Evolutionary conservation across 2,113 vertebrate genomes (phyloP).

Genomic region (Crotalus horridus): DNA sequence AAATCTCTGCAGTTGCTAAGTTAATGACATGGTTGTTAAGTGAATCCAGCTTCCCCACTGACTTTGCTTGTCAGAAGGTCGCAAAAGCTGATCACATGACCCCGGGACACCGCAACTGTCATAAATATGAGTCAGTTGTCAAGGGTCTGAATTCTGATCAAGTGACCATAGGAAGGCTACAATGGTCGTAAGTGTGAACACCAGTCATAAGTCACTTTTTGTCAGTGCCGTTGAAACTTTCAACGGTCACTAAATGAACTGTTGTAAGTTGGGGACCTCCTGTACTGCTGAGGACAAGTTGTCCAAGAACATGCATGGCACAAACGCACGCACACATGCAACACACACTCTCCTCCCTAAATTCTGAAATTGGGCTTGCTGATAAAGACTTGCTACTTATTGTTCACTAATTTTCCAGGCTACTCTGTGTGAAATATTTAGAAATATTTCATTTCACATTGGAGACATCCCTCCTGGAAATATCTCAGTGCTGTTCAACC

Average conservation of each 20-base stretch:
- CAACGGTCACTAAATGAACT: no score
- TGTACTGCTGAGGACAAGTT: neutral
- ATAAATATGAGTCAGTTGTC: neutral
- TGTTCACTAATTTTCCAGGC: no score
- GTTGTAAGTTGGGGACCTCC: no score
- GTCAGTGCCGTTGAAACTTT: no score
- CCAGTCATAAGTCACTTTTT: no score
- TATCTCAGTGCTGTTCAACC: neutral
- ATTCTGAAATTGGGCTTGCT: neutral
- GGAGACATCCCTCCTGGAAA: neutral
- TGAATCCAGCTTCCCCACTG: neutral
- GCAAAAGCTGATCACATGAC: no score
- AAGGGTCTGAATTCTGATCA: no score
- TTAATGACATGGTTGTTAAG: neutral
- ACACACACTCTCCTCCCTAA: neutral
- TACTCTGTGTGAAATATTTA: neutral
- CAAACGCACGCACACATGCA: fast-evolving
- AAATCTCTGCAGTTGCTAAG: neutral
- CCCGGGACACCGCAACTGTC: neutral
- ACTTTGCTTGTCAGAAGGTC: neutral
- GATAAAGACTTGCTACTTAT: neutral
- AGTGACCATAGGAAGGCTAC: no score
- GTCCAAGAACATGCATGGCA: neutral
- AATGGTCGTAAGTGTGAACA: no score
- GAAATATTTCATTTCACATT: neutral